Conservation (phyloP, 2,113 vertebrate genomes). For the Lepus americanus region DNA sequence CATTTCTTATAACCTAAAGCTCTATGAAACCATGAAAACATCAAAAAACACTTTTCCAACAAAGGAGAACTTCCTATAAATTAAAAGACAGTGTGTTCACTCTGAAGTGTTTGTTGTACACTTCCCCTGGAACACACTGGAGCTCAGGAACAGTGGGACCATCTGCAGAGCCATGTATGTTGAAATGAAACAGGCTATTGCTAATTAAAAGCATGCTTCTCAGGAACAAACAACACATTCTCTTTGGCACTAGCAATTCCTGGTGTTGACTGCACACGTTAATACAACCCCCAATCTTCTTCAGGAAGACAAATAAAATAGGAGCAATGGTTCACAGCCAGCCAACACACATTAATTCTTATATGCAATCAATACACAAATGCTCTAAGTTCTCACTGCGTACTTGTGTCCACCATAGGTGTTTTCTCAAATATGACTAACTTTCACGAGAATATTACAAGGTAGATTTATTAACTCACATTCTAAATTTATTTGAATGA, state of each 20-base stretch:
- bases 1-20: conserved; percentile 16
- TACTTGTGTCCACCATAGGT: neutral
- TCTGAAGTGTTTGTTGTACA: conserved; percentile 83
- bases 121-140: conserved; percentile 82
- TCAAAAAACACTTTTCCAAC: conserved; percentile 64
- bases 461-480: conserved; percentile 3
- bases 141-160: conserved; percentile 80
- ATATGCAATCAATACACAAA: neutral
- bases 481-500: neutral
- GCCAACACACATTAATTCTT: neutral
- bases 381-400: neutral
- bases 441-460: neutral
- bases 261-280: conserved; percentile 39
- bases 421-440: neutral
- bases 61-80: conserved; percentile 59
- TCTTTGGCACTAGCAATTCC: conserved; percentile 75
- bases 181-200: conserved; percentile 78
- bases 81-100: conserved; percentile 46
- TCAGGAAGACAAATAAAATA: neutral
- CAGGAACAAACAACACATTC: conserved; percentile 79
- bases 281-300: conserved; percentile 17
- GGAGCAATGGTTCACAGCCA: neutral
- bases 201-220: conserved; percentile 85
- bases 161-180: conserved; percentile 85
- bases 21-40: conserved; percentile 32